Conservation (phyloP, 53 echinoderm and acorn worm genomes). For the Paracentrotus lividus region DNA sequence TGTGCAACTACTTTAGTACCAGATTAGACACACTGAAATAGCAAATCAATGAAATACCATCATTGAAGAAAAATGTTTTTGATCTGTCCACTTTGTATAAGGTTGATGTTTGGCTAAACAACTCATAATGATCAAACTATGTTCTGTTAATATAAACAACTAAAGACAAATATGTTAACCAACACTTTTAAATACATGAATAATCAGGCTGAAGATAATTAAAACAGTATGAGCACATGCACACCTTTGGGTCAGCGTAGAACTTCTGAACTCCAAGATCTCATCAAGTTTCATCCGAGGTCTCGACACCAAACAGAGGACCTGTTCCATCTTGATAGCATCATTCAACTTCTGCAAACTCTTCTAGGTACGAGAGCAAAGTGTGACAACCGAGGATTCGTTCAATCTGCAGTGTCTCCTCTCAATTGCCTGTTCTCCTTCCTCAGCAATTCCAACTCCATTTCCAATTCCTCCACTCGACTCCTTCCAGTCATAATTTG, state of each 20-base stretch:
- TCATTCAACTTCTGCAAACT: not conserved
- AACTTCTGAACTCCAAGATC: not conserved
- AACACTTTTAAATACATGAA: too few species aligned
- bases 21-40: too few species aligned
- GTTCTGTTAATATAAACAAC: not conserved
- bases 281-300: not conserved
- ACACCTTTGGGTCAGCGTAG: not conserved
- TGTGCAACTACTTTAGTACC: too few species aligned
- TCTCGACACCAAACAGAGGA: not conserved
- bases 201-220: too few species aligned
- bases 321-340: not conserved
- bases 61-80: too few species aligned
- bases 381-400: not conserved
- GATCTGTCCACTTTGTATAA: too few species aligned
- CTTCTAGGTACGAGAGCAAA: not conserved
- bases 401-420: not conserved
- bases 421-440: constrained; percentile 34
- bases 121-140: too few species aligned
- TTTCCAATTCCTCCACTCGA: not conserved
- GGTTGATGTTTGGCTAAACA: too few species aligned
- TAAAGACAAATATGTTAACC: not conserved
- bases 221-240: constrained; percentile 2
- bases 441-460: not conserved
- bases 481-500: not conserved
- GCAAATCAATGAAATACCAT: too few species aligned